A percentile compares a stretch with the other conserved stretches of the same genome.
Conservation (phyloP, 2,888 invertebrate species). For the Bedellia somnulentella region DNA sequence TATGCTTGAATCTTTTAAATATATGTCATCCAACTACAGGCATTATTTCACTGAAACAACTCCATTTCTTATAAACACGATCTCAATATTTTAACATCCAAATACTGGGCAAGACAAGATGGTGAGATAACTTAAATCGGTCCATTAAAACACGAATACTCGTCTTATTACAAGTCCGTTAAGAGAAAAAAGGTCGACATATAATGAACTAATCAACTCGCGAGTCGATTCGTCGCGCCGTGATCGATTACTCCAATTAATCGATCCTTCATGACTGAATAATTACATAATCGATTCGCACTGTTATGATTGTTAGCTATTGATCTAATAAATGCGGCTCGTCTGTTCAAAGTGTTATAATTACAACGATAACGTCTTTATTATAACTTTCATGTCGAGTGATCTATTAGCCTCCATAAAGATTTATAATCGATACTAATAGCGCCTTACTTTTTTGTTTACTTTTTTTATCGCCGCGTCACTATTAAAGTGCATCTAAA, state of each 20-base stretch:
- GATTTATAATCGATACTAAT: neutral
- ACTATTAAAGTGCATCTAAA: no score
- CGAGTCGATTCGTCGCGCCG: slow-evolving; percentile 29
- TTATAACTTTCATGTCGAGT: slow-evolving; percentile 17
- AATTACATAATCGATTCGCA: slow-evolving; percentile 40
- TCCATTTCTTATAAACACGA: slow-evolving; percentile 23
- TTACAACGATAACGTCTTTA: slow-evolving; percentile 40
- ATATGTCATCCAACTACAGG: no score
- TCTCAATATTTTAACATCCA: slow-evolving; percentile 24
- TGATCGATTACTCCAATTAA: slow-evolving; percentile 47
- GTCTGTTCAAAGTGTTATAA: slow-evolving; percentile 23
- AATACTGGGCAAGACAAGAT: slow-evolving; percentile 34
- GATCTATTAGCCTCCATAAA: slow-evolving; percentile 1
- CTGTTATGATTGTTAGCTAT: slow-evolving; percentile 28
- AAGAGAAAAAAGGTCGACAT: slow-evolving; percentile 8
- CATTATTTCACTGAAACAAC: slow-evolving; percentile 18
- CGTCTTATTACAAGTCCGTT: slow-evolving; percentile 3
- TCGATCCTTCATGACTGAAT: slow-evolving; percentile 28
- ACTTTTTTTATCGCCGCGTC: no score
- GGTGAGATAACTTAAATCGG: slow-evolving; percentile 34
- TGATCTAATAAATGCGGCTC: slow-evolving; percentile 43
- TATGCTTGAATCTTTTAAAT: no score
- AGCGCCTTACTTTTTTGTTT: no score
- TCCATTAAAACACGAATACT: slow-evolving; percentile 17
- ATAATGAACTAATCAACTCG: slow-evolving; percentile 12